Conservation (phyloP, 1,140 invertebrate genomes). For the Popillia japonica region DNA sequence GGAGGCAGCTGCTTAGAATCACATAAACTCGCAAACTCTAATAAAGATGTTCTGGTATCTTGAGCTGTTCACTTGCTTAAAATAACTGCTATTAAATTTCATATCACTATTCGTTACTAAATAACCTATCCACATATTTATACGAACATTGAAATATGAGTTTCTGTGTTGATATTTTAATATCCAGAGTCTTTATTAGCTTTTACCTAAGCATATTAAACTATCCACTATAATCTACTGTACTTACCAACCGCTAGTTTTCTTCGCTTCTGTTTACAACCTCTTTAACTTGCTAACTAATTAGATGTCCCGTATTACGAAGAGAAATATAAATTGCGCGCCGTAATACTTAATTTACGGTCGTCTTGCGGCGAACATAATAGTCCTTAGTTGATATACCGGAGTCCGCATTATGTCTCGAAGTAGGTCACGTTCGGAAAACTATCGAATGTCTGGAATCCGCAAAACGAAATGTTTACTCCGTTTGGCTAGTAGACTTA, state of each 20-base stretch:
- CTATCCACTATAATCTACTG: background rate
- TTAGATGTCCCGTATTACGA: background rate
- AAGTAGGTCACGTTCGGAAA: background rate
- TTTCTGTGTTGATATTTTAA: no score
- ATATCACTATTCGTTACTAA: no score
- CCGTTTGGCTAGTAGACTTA: background rate
- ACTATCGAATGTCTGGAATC: background rate
- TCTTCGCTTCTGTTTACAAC: background rate
- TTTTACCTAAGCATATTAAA: no score
- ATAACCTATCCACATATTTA: no score
- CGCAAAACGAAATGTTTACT: constrained; percentile 14
- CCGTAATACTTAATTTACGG: background rate
- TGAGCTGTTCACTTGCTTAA: no score
- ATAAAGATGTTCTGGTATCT: no score
- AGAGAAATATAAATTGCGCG: background rate
- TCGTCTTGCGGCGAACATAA: background rate
- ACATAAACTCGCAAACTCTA: no score
- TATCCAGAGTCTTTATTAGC: no score
- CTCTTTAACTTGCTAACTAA: background rate
- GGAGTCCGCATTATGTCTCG: background rate
- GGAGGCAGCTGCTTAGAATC: no score
- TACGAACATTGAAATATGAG: no score
- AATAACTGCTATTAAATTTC: no score
- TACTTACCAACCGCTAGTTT: background rate
- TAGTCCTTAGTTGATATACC: background rate